These are phyloP conservation scores for Rosalia funebris DNA, from an alignment of 2,888 invertebrate species.

Conservation along the genomic window DNA sequence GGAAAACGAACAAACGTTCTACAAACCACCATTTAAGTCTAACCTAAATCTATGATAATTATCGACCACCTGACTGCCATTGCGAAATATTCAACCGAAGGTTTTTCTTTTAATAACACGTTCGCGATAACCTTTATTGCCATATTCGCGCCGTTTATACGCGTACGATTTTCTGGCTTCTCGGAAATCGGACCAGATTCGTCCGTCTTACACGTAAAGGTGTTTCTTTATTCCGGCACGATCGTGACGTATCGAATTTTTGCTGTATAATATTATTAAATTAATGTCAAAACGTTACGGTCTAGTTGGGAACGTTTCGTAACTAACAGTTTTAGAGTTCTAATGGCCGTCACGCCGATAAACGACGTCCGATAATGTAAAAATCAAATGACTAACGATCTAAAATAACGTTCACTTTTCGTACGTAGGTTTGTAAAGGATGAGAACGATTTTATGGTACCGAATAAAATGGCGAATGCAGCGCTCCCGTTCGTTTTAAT, in stretches of 20 bases:
- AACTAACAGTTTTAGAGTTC: not conserved
- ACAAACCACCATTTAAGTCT: too few relatives aligned
- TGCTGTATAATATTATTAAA: conserved; percentile 2
- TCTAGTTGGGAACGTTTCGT: not conserved
- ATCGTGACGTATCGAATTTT: conserved; percentile 13
- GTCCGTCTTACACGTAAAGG: too few relatives aligned
- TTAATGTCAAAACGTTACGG: not conserved
- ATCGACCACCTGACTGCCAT: too few relatives aligned
- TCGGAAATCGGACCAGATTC: not conserved
- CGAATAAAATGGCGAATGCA: too few relatives aligned
- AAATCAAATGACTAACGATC: not conserved
- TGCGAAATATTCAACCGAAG: not conserved
- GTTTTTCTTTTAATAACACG: not conserved
- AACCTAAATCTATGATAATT: too few relatives aligned
- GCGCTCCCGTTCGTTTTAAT: too few relatives aligned
- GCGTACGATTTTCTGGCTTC: not conserved
- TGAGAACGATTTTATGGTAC: too few relatives aligned
- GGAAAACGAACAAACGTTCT: too few relatives aligned
- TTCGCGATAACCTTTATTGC: not conserved
- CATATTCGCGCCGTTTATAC: not conserved
- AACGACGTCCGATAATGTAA: not conserved
- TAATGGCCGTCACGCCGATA: too few relatives aligned
- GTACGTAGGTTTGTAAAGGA: too few relatives aligned
- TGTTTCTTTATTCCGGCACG: not conserved
- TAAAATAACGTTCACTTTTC: too few relatives aligned